These are phyloP conservation scores for Okamejei kenojei DNA, from an alignment of 2,797 vertebrate species.

Conservation along the genomic window DNA sequence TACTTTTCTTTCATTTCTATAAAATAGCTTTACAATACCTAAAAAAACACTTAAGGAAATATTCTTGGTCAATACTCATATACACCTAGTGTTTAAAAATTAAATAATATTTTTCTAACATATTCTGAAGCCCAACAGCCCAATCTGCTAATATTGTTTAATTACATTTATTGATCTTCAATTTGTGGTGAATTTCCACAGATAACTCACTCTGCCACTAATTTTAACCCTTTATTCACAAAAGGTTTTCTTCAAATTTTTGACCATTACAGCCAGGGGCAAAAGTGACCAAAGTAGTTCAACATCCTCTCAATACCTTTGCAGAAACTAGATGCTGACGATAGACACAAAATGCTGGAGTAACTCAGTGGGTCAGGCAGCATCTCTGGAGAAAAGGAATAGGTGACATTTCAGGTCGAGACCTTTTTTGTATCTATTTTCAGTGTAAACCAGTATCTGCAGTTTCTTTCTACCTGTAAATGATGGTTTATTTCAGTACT, in stretches of 20 bases:
- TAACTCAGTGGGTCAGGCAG: no score
- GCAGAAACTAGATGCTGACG: no score
- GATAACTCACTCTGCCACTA: neutral
- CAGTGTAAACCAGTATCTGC: no score
- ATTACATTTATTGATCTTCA: no score
- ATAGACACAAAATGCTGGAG: no score
- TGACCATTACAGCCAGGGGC: neutral
- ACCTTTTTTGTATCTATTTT: no score
- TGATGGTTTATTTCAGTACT: no score
- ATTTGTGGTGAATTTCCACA: neutral
- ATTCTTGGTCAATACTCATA: neutral
- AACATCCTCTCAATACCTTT: neutral
- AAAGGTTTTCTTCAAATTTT: neutral
- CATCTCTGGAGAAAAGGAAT: no score
- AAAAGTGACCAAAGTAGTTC: neutral
- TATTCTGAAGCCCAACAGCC: neutral
- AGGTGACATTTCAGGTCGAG: no score
- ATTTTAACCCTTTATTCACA: neutral
- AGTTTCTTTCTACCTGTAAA: no score
- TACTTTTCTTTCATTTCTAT: neutral
- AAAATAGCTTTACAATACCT: neutral
- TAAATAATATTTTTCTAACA: neutral
- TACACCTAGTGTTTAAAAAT: neutral
- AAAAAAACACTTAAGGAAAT: neutral
- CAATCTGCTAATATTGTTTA: neutral